Conservation (phyloP, 2,113 vertebrate genomes). For the Corydoras maculifer region DNA sequence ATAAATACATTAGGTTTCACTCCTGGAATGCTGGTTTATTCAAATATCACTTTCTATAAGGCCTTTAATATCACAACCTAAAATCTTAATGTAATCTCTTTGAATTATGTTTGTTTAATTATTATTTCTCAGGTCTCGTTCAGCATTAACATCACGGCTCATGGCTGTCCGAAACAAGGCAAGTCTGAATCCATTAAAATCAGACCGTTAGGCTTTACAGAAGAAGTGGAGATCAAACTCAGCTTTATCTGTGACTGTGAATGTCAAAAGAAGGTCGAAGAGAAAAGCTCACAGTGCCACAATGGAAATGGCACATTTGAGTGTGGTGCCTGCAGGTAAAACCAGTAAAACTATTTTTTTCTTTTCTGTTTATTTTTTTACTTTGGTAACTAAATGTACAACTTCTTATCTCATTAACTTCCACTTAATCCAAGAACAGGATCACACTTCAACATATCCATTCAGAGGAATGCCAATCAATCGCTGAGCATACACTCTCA, state of each 20-base stretch:
- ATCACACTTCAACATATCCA: no score
- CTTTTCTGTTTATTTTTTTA: neutral
- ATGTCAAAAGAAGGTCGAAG: conserved; percentile 72
- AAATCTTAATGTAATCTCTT: no score
- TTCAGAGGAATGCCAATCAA: no score
- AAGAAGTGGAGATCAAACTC: conserved; percentile 85
- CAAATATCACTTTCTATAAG: no score
- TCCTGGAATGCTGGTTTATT: no score
- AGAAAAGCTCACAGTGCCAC: conserved; percentile 68
- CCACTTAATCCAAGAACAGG: no score
- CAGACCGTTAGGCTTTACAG: conserved; percentile 87
- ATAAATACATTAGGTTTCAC: no score
- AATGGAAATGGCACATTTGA: conserved; percentile 87
- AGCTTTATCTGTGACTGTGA: conserved; percentile 88
- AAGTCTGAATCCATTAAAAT: conserved; percentile 78
- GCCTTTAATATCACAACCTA: no score
- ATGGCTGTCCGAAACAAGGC: conserved; percentile 76
- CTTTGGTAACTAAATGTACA: no score
- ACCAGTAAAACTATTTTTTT: neutral
- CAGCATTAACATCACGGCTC: conserved; percentile 78
- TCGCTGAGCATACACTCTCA: no score
- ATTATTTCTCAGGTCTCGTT: conserved; percentile 75
- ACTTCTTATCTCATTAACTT: neutral
- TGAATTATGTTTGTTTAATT: neutral
- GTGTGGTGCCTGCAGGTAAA: conserved; percentile 93